Percentiles rank a stretch among this genome's conserved stretches.
These are phyloP conservation scores for Parnassius smintheus DNA, from an alignment of 2,888 invertebrate species.

Conservation along the genomic window DNA sequence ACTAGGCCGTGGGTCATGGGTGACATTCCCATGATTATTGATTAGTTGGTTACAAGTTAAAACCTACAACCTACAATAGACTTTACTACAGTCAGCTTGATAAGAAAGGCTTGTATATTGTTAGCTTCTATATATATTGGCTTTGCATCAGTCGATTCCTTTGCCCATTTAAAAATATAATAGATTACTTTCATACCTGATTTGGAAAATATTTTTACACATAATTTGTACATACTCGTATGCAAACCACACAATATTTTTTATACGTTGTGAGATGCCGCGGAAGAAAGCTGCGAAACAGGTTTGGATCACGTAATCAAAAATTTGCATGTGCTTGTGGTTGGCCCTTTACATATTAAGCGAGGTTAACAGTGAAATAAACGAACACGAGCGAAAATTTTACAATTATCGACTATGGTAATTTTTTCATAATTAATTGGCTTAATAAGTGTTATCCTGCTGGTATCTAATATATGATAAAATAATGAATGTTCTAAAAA, in stretches of 20 bases:
- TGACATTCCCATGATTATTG: too few relatives aligned
- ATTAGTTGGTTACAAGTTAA: too few relatives aligned
- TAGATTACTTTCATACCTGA: background rate
- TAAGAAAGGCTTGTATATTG: too few relatives aligned
- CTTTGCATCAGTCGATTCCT: too few relatives aligned
- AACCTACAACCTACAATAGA: too few relatives aligned
- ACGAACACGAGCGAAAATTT: slow-evolving; percentile 7
- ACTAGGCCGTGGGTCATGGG: too few relatives aligned
- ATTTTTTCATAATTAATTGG: background rate
- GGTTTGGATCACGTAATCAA: slow-evolving; percentile 23
- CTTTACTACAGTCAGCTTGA: too few relatives aligned
- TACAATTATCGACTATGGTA: slow-evolving; percentile 5
- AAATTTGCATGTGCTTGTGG: slow-evolving; percentile 16
- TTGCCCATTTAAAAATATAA: too few relatives aligned
- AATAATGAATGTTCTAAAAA: too few relatives aligned
- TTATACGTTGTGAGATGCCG: slow-evolving; percentile 8
- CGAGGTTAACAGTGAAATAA: slow-evolving; percentile 12
- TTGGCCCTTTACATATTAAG: slow-evolving; percentile 10
- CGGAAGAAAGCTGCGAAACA: slow-evolving; percentile 16
- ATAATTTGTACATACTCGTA: background rate
- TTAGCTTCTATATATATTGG: too few relatives aligned
- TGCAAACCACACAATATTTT: slow-evolving; percentile 5
- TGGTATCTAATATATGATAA: too few relatives aligned
- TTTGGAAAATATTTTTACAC: background rate
- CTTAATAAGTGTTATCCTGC: background rate